Conservation (phyloP, 2,113 vertebrate species). For the Antechinus stuartii region DNA sequence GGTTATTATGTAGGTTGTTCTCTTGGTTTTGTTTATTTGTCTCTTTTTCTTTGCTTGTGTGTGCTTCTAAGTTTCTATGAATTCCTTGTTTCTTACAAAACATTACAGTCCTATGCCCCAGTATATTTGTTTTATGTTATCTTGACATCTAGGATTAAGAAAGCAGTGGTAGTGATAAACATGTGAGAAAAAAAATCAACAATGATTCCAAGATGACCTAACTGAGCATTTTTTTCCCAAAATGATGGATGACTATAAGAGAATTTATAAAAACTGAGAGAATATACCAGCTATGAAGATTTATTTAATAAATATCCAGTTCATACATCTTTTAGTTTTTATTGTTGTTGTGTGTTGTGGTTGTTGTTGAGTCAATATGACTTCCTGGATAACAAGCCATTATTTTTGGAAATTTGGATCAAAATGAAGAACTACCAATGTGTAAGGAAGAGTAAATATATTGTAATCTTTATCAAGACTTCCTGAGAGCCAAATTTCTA, state of each 20-base stretch:
- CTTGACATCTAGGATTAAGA: conserved; percentile 30
- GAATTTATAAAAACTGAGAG: neutral
- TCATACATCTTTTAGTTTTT: neutral
- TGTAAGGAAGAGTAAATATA: neutral
- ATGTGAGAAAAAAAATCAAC: neutral
- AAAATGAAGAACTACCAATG: conserved; percentile 29
- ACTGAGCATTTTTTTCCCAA: neutral
- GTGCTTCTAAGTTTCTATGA: neutral
- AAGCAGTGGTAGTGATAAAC: neutral
- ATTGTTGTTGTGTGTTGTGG: neutral
- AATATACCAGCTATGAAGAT: neutral
- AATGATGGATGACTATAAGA: neutral
- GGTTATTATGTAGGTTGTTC: neutral
- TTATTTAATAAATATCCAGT: neutral
- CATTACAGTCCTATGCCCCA: neutral
- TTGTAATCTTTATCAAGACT: neutral
- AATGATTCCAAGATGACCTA: neutral
- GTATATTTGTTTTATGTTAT: neutral
- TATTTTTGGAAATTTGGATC: conserved; percentile 15
- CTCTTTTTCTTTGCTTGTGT: neutral
- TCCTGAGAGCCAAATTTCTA: neutral
- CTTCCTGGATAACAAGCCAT: neutral
- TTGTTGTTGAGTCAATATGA: neutral
- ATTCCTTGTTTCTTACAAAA: neutral
- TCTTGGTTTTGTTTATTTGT: neutral